Conservation (phyloP, 2,888 invertebrate species). For the Drosophila tanythrix region DNA sequence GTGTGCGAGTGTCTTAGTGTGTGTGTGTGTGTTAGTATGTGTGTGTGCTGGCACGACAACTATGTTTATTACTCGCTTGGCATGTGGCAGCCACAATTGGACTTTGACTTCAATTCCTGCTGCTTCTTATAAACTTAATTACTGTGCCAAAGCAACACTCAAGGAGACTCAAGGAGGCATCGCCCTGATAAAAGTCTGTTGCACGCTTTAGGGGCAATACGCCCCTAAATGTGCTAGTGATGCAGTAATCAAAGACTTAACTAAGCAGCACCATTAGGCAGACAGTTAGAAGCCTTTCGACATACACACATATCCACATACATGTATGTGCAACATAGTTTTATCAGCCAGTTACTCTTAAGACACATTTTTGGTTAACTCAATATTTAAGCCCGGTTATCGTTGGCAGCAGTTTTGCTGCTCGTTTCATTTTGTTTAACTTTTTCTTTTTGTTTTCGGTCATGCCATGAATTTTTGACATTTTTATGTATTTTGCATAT, state of each 20-base stretch:
- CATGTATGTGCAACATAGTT: slow-evolving; percentile 15
- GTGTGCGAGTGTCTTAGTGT: background rate
- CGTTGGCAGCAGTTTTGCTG: slow-evolving; percentile 1
- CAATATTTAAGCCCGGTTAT: slow-evolving; percentile 4
- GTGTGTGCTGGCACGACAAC: slow-evolving; percentile 65
- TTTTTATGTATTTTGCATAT: background rate
- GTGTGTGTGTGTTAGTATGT: background rate
- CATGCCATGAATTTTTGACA: background rate
- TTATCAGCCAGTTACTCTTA: slow-evolving; percentile 27
- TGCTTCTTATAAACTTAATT: slow-evolving; percentile 72
- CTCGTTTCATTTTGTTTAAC: background rate
- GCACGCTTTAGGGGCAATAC: slow-evolving; percentile 44
- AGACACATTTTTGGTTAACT: background rate
- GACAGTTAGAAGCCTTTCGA: slow-evolving; percentile 49
- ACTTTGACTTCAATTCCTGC: slow-evolving; percentile 38
- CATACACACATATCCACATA: slow-evolving; percentile 1
- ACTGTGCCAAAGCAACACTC: slow-evolving; percentile 41
- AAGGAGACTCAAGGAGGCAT: slow-evolving; percentile 3
- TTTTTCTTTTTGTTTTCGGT: background rate
- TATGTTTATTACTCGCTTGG: slow-evolving; percentile 71
- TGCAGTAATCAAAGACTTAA: slow-evolving; percentile 50
- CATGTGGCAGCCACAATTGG: slow-evolving; percentile 55
- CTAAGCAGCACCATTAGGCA: slow-evolving; percentile 58
- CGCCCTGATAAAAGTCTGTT: slow-evolving; percentile 23
- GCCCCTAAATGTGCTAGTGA: slow-evolving; percentile 21